Base-by-base conservation (phyloP, 2,113 vertebrate genomes). In the Labrus mixtus region DNA sequence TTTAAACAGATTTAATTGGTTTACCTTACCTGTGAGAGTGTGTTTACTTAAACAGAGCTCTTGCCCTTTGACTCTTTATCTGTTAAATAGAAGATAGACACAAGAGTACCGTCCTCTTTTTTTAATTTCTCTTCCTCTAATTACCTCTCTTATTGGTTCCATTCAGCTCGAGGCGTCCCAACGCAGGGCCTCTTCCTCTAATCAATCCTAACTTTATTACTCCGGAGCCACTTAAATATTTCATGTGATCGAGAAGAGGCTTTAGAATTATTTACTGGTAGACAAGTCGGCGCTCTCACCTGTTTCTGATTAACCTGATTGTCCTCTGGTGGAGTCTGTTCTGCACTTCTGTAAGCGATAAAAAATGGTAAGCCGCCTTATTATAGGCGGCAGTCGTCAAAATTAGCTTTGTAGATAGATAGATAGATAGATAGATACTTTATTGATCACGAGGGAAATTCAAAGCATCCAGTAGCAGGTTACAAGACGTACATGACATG, bases 191-290 rank as follows among this genome's bases (percentile, higher is more conserved):
- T 48, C 57, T 50, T 87, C 79, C 65, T 87, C 63, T 76, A 89
- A 91, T 91, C 91, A 88, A 79, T 91, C 74, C 84, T 55, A 83
- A 87, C 84, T 89, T 88, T 88, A 90, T 90, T 88, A 87, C 87
- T 84, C 66, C 57, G 56, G 62, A 88, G 62, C 55, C 59, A 79
- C 82, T 84, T 88, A 71, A 90, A 92, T 91, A 88, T 88, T 91
- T 90, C 36, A 89, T 88, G 82, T 66, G 68, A 64, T 79, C 70
- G 71, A 84, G 71, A 87, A 63, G 71, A 84, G 54, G 45, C 62
- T 56, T 70, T 77, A 56, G 72, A 82, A 79, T 84, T 82, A 83
- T 81, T 88, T 84, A 90, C 75, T 68, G 76, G 78, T 81, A 56
- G 79, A 84, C 73, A 68, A 61, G 39, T 69, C 29, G 25, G 0